Evolutionary conservation across 2,797 vertebrate genomes (phyloP).

Genomic region (Chloroceryle inda): DNA sequence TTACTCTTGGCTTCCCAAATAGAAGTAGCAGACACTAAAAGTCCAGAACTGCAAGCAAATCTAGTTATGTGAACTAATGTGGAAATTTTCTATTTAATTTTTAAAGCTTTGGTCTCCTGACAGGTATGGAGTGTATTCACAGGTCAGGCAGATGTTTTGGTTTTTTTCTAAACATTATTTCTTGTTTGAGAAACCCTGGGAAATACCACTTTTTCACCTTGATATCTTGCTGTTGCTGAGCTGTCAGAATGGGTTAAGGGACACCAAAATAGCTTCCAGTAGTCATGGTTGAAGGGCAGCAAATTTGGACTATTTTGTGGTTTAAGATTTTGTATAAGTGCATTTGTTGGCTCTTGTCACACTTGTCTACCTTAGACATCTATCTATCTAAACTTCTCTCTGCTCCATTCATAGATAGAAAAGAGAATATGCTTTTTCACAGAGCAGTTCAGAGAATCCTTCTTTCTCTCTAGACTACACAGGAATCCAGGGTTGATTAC

Average conservation of each 20-base stretch:
- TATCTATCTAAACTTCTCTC: background rate
- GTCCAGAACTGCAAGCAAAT: background rate
- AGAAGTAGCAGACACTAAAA: background rate
- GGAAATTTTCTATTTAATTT: background rate
- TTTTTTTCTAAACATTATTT: background rate
- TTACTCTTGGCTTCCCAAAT: background rate
- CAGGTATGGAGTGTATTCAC: background rate
- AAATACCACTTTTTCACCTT: background rate
- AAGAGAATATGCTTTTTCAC: background rate
- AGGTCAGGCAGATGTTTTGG: background rate
- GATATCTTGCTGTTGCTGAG: background rate
- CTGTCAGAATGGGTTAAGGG: background rate
- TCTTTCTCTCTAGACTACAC: background rate
- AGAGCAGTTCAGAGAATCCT: background rate
- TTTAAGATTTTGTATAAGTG: background rate
- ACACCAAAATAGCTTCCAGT: background rate
- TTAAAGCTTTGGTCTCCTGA: background rate
- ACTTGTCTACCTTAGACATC: background rate
- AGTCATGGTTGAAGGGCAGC: background rate
- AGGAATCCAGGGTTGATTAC: background rate
- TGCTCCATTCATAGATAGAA: background rate
- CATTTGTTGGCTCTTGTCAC: background rate
- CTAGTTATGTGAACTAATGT: background rate
- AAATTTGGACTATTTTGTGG: background rate
- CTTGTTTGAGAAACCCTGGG: background rate